Evolutionary conservation across 1,140 invertebrate genomes (phyloP), one percentile per base, ranked within the genome.

Genomic region (Euwallacea fornicatus): DNA sequence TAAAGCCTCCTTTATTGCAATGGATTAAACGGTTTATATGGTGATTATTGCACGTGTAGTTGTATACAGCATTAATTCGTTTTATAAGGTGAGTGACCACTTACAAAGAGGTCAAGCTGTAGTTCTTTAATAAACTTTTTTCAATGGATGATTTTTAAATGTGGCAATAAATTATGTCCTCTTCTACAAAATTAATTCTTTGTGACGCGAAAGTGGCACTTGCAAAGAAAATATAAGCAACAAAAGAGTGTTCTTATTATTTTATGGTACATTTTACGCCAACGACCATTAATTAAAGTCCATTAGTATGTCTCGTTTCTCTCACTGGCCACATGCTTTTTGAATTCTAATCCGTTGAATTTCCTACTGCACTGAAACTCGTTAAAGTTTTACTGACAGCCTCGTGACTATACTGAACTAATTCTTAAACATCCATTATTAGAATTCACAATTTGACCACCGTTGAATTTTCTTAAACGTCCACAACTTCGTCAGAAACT

Each of bases 231-330:
- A 33, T 33, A 33, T 13, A 50, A 50, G 13, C 46, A 50, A 50
- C 13, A 50, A 50, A 50, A 50, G 46, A 10, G 9, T 11, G 13
- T 50, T 50, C 46, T 50, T 50, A 50, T 50, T 50, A 50, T 50
- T 50, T 50, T 50, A 2, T 50, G 13, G 46, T 11, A 10, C 46
- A 50, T 50, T 50, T 50, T 11, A 50, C 46, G 46, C 13, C 46
- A 50, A 13, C 46, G 46, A 59, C 33, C 8, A 59, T 59, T 33
- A 13, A 59, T 59, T 59, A 59, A 59, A 59, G 56, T 59, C 56
- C 13, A 59, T 59, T 59, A 59, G 56, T 41, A 59, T 11, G 56
- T 2, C 56, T 41, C 42, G 33, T 59, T 59, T 59, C 16, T 56
- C 54, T 15, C 11, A n/a, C 11, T 56, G 54, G 54, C 56, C 8